Percentiles rank a stretch among this genome's conserved stretches.
These are phyloP conservation scores for Adelphocoris suturalis DNA, from an alignment of 2,888 invertebrate species.

Conservation along the genomic window DNA sequence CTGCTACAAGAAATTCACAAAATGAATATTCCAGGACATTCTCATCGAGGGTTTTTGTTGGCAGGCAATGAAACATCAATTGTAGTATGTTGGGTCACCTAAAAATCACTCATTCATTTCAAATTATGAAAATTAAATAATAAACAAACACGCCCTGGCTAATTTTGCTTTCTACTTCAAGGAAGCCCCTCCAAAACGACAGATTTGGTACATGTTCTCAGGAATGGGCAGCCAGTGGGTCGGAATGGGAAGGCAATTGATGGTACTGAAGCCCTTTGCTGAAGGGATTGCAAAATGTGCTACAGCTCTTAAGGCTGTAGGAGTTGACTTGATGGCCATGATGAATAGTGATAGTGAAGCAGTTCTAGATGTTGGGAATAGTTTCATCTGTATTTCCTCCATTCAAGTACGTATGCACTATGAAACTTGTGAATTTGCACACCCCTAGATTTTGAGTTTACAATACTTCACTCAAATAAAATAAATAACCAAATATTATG, in stretches of 20 bases:
- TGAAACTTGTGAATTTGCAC: too few relatives aligned
- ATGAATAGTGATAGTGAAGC: conserved; percentile 87
- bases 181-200: conserved; percentile 82
- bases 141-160: too few relatives aligned
- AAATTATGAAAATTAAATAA: too few relatives aligned
- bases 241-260: conserved; percentile 94
- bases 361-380: conserved; percentile 91
- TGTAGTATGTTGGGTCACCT: neutral
- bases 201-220: conserved; percentile 96
- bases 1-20: conserved; percentile 88
- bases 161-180: neutral
- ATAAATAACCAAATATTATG: conserved; percentile 79
- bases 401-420: conserved; percentile 88
- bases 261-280: conserved; percentile 90
- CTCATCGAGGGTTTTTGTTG: conserved; percentile 90
- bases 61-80: conserved; percentile 80
- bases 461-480: too few relatives aligned
- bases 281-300: conserved; percentile 86
- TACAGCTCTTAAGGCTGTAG: conserved; percentile 87
- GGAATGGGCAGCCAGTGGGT: conserved; percentile 99
- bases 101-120: neutral
- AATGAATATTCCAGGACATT: conserved; percentile 86
- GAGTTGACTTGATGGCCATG: conserved; percentile 90
- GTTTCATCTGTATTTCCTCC: conserved; percentile 96
- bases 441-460: too few relatives aligned